These are phyloP conservation scores for Propithecus deckenii DNA, from an alignment of 2,797 vertebrate genomes.

Conservation along the genomic window DNA sequence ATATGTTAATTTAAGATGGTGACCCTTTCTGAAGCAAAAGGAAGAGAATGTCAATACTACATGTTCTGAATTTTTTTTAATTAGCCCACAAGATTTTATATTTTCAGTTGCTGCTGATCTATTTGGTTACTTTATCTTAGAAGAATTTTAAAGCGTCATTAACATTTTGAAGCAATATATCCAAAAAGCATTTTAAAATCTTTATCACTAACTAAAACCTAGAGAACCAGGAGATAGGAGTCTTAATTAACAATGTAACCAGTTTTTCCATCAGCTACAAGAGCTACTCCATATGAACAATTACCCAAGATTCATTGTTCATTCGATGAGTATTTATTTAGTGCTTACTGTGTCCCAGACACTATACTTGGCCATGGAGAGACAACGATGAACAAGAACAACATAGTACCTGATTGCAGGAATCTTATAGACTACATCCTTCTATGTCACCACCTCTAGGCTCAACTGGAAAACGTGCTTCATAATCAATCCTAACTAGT, in stretches of 20 bases:
- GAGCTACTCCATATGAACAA: not conserved
- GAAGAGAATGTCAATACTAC: not conserved
- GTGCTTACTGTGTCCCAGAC: not conserved
- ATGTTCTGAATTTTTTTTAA: not conserved
- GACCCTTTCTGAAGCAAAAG: constrained; percentile 49
- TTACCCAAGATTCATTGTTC: not conserved
- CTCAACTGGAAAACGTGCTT: not conserved
- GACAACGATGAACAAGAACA: not conserved
- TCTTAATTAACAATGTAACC: not conserved
- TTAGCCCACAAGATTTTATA: constrained; percentile 8
- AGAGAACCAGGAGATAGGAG: not conserved
- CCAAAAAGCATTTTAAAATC: constrained; percentile 1
- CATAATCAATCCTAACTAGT: not conserved
- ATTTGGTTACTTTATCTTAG: constrained; percentile 36
- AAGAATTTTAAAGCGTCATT: not conserved
- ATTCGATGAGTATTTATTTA: not conserved
- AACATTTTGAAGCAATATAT: not conserved
- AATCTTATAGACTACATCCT: not conserved
- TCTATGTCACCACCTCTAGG: not conserved
- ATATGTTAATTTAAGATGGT: constrained; percentile 49
- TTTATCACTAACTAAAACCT: not conserved
- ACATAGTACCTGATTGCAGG: not conserved
- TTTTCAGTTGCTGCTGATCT: constrained; percentile 18
- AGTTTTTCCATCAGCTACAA: constrained; percentile 10
- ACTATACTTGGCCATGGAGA: not conserved